Base-by-base conservation (phyloP, 2,888 invertebrate genomes). In the Drosophila recens region DNA sequence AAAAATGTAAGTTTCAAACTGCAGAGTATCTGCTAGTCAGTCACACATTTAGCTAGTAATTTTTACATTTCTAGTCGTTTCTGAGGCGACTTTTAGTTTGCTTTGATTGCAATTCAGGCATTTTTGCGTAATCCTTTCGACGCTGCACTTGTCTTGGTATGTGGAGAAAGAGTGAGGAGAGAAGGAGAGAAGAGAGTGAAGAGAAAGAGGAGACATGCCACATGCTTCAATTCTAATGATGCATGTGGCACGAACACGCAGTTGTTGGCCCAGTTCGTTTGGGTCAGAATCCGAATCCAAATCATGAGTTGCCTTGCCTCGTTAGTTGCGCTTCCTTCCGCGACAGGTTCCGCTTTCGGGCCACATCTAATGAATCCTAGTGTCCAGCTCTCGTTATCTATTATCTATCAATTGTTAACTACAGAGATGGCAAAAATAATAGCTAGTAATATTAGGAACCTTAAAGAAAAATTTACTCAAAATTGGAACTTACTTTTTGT, bases 181-280 rank as follows among this genome's bases (percentile, higher is more conserved):
- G 38, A 40, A 6, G 8, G 8, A 6, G 27, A 27, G 8, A 27
- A 6, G 27, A 8, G 20, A 23, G 23, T 1, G 27, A 30, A 30
- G 3, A 42, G 40, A n/a, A 17, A 17, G 17, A 15, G 11, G n/a
- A 5, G n/a, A 30, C 48, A 27, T 46, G 38, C 59, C 67, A 66
- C 67, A 79, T 79, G 87, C 67, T 82, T 79, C 83, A 86, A 74
- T 83, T 72, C 79, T 80, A 84, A 84, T 84, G 84, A 84, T 86
- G 86, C 84, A 84, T 84, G 79, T 75, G 62, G 72, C 54, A 58
- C 70, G 58, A 80, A 71, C 81, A 84, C 27, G 27, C 27, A 27
- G 5, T 27, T 27, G 56, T 34, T 72, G 64, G 17, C 69, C 78
- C 69, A 76, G 58, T 76, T 79, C 70, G 48, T 63, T 67, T 62